Evolutionary conservation across 1,140 invertebrate genomes (phyloP), one percentile per base, ranked within the genome.

Genomic region (Hirudo medicinalis): DNA sequence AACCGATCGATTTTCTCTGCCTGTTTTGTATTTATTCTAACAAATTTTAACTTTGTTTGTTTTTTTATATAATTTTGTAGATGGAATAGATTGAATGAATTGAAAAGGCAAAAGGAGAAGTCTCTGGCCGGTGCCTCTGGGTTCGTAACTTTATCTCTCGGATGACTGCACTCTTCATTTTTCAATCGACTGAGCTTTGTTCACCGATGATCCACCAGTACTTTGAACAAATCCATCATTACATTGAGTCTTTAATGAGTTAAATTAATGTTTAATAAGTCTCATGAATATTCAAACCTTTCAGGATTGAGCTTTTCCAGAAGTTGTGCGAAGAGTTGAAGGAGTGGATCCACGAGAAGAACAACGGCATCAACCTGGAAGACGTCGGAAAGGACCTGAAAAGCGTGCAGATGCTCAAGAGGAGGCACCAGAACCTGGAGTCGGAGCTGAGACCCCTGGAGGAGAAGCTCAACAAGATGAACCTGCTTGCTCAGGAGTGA

Each of bases 281-380:
- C 13, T 13, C 43, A 15, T 9, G 9, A 49, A 49, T 20, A 63
- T 27, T 20, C 2, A 63, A 27, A 19, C 57, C 8, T 78, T 83
- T 75, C 78, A 91, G 92, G 79, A 92, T 98, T 74, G 93, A 97
- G 80, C 81, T 97, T 9, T 98, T 97, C 83, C 79, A 81, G 71
- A 76, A 78, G 9, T 80, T 79, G 20, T 80, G 80, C 76, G 79
- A 71, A 78, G 76, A 77, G 77, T 76, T 75, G 73, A 71, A 71
- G 67, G 73, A 67, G n/a, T 98, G 94, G 94, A 96, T 97, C 74
- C 89, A 89, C 25, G 94, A 97, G 83, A 97, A 97, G 82, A 93
- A 96, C 78, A 89, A 91, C 1, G 90, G 94, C 0, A 82, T 97
- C 0, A 92, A 91, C 0, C 91, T 90, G 0, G 94, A 97, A 77